Evolutionary conservation across 2,113 vertebrate genomes (phyloP).

Genomic region (Setophaga coronata): DNA sequence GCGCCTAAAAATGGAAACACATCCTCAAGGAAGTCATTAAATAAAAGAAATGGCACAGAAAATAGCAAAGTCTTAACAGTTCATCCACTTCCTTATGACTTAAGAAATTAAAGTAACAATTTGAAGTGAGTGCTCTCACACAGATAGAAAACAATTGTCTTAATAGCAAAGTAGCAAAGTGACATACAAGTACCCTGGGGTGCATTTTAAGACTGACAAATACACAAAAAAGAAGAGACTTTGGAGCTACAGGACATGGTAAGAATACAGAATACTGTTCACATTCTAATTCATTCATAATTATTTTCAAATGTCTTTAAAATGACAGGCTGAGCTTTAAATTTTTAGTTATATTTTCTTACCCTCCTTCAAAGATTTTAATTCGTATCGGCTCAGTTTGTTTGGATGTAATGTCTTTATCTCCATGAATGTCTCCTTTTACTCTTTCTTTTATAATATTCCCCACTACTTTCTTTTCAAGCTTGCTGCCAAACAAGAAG

Average conservation of each 20-base stretch:
- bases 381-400: constrained; percentile 91
- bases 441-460: constrained; percentile 87
- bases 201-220: neutral
- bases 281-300: constrained; percentile 2
- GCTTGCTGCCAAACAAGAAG: constrained; percentile 85
- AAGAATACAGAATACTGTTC: constrained; percentile 1
- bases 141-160: neutral
- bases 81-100: neutral
- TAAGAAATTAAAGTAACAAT: neutral
- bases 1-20: neutral
- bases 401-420: constrained; percentile 90
- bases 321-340: constrained; percentile 20
- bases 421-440: constrained; percentile 89
- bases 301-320: neutral
- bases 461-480: constrained; percentile 91
- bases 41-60: neutral
- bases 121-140: neutral
- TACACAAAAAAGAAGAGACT: neutral
- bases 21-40: neutral
- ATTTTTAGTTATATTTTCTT: constrained; percentile 69
- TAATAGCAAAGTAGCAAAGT: neutral
- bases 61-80: neutral
- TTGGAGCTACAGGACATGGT: neutral
- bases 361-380: constrained; percentile 99
- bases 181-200: neutral